Conservation (phyloP, 1,140 invertebrate species). For the Tenebrio molitor region DNA sequence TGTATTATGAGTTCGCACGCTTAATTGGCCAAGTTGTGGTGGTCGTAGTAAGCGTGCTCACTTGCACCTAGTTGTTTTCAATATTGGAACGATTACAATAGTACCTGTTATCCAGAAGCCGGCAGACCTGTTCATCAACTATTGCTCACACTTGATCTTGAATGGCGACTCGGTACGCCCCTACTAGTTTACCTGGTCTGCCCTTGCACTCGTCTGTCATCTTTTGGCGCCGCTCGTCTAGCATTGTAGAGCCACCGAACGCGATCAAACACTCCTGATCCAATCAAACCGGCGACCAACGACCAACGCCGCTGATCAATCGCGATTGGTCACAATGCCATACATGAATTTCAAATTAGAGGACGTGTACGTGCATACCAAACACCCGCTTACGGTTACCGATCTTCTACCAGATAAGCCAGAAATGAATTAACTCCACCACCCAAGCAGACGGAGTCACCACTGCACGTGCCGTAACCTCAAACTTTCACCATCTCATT, state of each 20-base stretch:
- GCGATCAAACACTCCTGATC: neutral
- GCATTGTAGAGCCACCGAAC: conserved; percentile 1
- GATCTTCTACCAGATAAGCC: neutral
- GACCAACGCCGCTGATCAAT: neutral
- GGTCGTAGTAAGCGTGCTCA: conserved; percentile 45
- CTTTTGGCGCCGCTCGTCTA: conserved; percentile 48
- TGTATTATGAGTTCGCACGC: conserved; percentile 1
- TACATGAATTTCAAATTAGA: conserved; percentile 35
- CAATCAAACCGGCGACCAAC: neutral
- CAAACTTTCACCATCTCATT: too few relatives aligned
- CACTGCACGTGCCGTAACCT: neutral
- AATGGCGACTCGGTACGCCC: conserved; percentile 61
- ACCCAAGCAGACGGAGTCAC: neutral
- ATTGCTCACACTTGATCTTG: conserved; percentile 64
- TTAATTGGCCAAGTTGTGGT: conserved; percentile 31
- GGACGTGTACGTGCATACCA: conserved; percentile 22
- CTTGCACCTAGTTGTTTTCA: conserved; percentile 61
- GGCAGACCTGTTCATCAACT: conserved; percentile 65
- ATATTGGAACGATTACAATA: conserved; percentile 65
- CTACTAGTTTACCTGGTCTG: conserved; percentile 59
- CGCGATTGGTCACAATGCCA: conserved; percentile 13
- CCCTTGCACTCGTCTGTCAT: conserved; percentile 50
- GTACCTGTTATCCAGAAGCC: conserved; percentile 64
- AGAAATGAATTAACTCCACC: neutral
- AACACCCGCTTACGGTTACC: neutral